phyloP scores from a whole-genome alignment of 2,113 vertebrate species.

The Pheucticus melanocephalus region DNA sequence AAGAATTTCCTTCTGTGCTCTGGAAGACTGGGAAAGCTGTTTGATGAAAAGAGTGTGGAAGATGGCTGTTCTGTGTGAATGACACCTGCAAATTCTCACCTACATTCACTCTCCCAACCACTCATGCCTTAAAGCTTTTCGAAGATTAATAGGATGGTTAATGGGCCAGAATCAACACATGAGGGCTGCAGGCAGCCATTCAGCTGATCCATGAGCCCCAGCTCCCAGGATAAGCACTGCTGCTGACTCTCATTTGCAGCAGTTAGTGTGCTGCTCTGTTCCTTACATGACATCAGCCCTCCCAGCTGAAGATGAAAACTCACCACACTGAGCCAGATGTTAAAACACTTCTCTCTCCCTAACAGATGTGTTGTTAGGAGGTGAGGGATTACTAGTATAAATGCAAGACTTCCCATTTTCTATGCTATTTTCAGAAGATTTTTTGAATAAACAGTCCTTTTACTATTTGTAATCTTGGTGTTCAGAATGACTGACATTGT shows the following conservation, averaged over 20 bases:
- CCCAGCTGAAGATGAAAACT: conserved; percentile 41
- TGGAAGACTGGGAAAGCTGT: not conserved
- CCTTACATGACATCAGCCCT: conserved; percentile 42
- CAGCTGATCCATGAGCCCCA: not conserved
- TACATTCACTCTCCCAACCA: not conserved
- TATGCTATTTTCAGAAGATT: not conserved
- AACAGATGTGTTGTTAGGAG: conserved; percentile 24
- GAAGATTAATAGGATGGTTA: conserved; percentile 51
- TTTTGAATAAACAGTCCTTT: conserved; percentile 16
- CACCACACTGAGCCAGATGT: conserved; percentile 42
- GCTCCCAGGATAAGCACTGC: conserved; percentile 19
- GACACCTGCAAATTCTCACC: conserved; percentile 57
- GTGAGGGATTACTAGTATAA: conserved; percentile 22
- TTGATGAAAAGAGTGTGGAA: not conserved
- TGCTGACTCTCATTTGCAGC: conserved; percentile 22
- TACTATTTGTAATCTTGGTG: not conserved
- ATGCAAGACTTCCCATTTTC: conserved; percentile 38
- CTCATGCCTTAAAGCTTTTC: conserved; percentile 15
- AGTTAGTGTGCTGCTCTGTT: conserved; percentile 10
- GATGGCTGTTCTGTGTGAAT: conserved; percentile 16
- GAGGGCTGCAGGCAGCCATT: conserved; percentile 2
- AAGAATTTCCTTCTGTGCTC: conserved; percentile 26
- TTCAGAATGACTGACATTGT: not conserved
- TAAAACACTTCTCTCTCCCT: not conserved
- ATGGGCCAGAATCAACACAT: conserved; percentile 52